Conservation (phyloP, 2,888 invertebrate genomes). For the Pasiphila rectangulata region DNA sequence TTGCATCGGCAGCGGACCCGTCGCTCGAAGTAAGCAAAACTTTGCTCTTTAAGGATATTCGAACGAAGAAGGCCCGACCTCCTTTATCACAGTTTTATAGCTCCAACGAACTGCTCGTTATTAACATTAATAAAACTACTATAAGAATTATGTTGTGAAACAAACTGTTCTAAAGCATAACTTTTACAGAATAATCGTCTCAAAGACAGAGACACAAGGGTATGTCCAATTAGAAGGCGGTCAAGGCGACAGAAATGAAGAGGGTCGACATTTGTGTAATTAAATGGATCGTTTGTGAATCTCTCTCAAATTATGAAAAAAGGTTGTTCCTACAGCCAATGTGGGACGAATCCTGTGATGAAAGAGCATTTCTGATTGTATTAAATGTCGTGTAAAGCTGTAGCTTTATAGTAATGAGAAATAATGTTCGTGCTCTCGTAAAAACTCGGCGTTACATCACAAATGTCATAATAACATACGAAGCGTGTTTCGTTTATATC, state of each 20-base stretch:
- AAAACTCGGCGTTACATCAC: slow-evolving; percentile 10
- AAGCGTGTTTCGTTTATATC: too few relatives aligned
- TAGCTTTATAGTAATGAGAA: slow-evolving; percentile 20
- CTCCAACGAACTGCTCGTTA: slow-evolving; percentile 8
- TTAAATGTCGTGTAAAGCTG: slow-evolving; percentile 44
- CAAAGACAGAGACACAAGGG: slow-evolving; percentile 43
- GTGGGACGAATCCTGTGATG: slow-evolving; percentile 47
- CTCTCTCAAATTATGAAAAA: slow-evolving; percentile 73
- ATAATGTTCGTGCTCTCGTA: slow-evolving; percentile 18
- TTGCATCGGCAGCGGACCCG: slow-evolving; percentile 47
- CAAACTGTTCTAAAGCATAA: slow-evolving; percentile 17
- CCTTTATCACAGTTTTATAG: slow-evolving; percentile 49
- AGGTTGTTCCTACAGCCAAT: slow-evolving; percentile 65
- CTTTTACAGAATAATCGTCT: slow-evolving; percentile 33
- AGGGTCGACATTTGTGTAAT: slow-evolving; percentile 78
- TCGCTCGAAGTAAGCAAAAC: slow-evolving; percentile 53
- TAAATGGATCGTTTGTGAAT: slow-evolving; percentile 77
- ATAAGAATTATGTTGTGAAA: slow-evolving; percentile 6
- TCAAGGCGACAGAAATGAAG: slow-evolving; percentile 65
- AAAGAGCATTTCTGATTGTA: slow-evolving; percentile 51
- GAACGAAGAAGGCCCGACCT: slow-evolving; percentile 43
- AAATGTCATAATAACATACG: slow-evolving; percentile 9
- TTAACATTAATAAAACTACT: slow-evolving; percentile 12
- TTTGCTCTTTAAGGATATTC: slow-evolving; percentile 53
- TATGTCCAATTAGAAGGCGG: slow-evolving; percentile 62